Evolutionary conservation across 2,888 invertebrate genomes (phyloP).

Genomic region (Teleogryllus oceanicus): DNA sequence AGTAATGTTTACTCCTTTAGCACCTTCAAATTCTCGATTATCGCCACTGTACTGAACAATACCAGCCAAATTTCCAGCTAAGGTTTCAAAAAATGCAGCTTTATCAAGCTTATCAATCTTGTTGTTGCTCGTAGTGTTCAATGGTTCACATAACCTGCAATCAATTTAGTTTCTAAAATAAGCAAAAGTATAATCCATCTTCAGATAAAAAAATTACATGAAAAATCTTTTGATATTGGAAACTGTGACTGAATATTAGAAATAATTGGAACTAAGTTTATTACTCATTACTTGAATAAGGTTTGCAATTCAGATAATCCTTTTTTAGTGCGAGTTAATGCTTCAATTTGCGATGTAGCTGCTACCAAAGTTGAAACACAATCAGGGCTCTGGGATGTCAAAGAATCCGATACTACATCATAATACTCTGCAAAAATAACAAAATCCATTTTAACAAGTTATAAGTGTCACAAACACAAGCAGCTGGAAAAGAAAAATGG

Average conservation of each 20-base stretch:
- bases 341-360: constrained; percentile 64
- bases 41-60: constrained; percentile 94
- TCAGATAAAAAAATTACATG: too few species aligned
- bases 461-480: background rate
- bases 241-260: background rate
- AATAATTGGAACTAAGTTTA: background rate
- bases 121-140: constrained; percentile 60
- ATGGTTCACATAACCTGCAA: constrained; percentile 69
- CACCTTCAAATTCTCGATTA: constrained; percentile 62
- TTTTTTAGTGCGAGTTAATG: constrained; percentile 58
- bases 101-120: constrained; percentile 25
- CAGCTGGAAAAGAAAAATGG: background rate
- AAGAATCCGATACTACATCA: constrained; percentile 71
- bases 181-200: too few species aligned
- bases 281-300: constrained; percentile 61
- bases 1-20: constrained; percentile 64
- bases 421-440: constrained; percentile 66
- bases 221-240: too few species aligned
- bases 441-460: background rate
- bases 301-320: constrained; percentile 64
- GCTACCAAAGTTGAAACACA: constrained; percentile 65
- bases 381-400: constrained; percentile 62
- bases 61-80: constrained; percentile 83
- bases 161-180: constrained; percentile 26
- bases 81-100: constrained; percentile 72